Evolutionary conservation across 2,113 vertebrate species (phyloP).

Genomic region (Coracopsis vasa): DNA sequence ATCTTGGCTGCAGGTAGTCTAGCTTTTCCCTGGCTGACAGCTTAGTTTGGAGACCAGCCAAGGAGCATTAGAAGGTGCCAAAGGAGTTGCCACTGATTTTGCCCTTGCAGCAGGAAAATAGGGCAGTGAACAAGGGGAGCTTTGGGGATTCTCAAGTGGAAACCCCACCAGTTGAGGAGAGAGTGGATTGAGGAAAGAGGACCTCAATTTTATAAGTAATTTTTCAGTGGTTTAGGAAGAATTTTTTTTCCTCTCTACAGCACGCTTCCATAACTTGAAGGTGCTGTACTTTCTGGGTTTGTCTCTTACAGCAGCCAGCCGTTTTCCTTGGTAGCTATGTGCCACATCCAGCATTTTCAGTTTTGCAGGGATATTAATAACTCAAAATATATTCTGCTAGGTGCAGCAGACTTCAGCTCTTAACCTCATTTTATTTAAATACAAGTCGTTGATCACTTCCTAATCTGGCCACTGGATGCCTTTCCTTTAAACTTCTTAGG

Average conservation of each 20-base stretch:
- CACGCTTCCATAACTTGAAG: background rate
- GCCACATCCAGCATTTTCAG: background rate
- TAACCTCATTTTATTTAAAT: background rate
- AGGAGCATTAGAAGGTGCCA: background rate
- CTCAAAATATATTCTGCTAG: background rate
- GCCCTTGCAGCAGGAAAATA: background rate
- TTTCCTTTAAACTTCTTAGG: background rate
- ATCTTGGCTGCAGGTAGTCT: background rate
- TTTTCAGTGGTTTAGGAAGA: background rate
- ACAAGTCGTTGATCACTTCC: accelerated
- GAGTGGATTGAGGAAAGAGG: background rate
- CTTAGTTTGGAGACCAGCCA: background rate
- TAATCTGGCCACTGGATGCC: background rate
- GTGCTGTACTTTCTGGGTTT: background rate
- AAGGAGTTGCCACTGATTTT: background rate
- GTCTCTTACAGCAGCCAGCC: background rate
- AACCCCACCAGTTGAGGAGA: accelerated
- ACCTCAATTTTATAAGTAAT: accelerated
- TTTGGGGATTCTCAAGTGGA: background rate
- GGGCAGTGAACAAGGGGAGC: background rate
- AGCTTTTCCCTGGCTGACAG: background rate
- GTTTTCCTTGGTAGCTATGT: slow-evolving; percentile 29
- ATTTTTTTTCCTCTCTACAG: background rate
- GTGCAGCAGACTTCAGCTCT: background rate
- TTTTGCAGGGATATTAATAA: slow-evolving; percentile 21